Percentiles rank a stretch among this genome's conserved stretches.
These are phyloP conservation scores for Chironomus striatipennis DNA, from an alignment of 1,140 invertebrate genomes.

Conservation along the genomic window DNA sequence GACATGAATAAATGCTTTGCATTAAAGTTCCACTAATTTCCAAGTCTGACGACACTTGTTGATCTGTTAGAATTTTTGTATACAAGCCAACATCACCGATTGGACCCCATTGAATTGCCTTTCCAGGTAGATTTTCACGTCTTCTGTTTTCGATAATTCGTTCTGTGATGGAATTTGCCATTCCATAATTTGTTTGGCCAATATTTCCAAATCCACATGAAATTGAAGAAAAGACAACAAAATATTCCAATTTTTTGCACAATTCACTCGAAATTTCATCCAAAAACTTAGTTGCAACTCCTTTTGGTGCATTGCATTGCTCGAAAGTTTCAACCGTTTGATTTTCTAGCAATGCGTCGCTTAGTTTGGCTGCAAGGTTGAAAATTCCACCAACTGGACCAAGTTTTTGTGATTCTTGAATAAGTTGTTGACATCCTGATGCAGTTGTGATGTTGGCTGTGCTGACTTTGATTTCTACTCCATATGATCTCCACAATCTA, in stretches of 20 bases:
- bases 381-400: conserved; percentile 63
- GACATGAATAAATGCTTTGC: conserved; percentile 65
- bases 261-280: conserved; percentile 43
- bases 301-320: conserved; percentile 42
- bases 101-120: conserved; percentile 50
- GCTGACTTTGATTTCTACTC: conserved; percentile 49
- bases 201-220: conserved; percentile 68
- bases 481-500: conserved; percentile 48
- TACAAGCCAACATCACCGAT: conserved; percentile 62
- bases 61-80: conserved; percentile 40
- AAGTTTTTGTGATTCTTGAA: conserved; percentile 46
- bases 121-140: conserved; percentile 43
- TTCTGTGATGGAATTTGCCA: conserved; percentile 52
- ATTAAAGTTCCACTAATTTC: conserved; percentile 67
- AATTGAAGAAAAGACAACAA: conserved; percentile 66
- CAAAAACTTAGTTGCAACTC: conserved; percentile 40
- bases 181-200: conserved; percentile 47
- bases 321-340: conserved; percentile 42
- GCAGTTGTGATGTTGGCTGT: conserved; percentile 42
- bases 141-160: conserved; percentile 46
- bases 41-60: background rate
- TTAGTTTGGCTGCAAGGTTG: conserved; percentile 58
- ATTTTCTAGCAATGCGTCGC: conserved; percentile 42
- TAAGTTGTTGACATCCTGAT: conserved; percentile 44
- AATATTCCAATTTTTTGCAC: conserved; percentile 44